Conservation (phyloP, 1,140 invertebrate species). For the Dendrolimus kikuchii region DNA sequence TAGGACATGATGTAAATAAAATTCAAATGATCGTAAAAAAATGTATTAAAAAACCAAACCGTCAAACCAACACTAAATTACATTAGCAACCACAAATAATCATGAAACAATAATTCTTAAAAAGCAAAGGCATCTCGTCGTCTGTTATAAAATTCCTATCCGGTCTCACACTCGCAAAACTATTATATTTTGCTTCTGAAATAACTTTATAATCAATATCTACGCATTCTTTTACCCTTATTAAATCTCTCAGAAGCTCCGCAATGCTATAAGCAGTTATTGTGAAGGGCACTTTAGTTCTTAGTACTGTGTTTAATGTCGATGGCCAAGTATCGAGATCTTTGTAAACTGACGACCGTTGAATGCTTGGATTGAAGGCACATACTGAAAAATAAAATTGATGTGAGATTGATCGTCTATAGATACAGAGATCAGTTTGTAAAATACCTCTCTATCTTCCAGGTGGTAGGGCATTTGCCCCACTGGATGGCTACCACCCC, state of each 20-base stretch:
- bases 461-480: too few species aligned
- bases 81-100: conserved; percentile 51
- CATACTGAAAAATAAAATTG: conserved; percentile 69
- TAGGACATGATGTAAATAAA: too few species aligned
- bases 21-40: conserved; percentile 2
- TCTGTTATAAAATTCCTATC: conserved; percentile 84
- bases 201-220: conserved; percentile 64
- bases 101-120: conserved; percentile 79
- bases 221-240: conserved; percentile 45
- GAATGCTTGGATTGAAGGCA: conserved; percentile 81
- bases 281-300: conserved; percentile 71
- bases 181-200: conserved; percentile 72
- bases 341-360: conserved; percentile 76
- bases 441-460: too few species aligned
- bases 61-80: conserved; percentile 16
- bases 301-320: conserved; percentile 73
- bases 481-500: too few species aligned
- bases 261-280: conserved; percentile 78
- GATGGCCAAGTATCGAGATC: conserved; percentile 77
- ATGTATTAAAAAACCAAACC: conserved; percentile 13
- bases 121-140: conserved; percentile 78
- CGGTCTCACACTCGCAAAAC: conserved; percentile 78
- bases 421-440: too few species aligned
- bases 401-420: not conserved
- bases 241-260: conserved; percentile 76